Percentiles rank a stretch among this genome's conserved stretches.
phyloP scores from a whole-genome alignment of 2,888 invertebrate genomes.

The Platycnemis pennipes region DNA sequence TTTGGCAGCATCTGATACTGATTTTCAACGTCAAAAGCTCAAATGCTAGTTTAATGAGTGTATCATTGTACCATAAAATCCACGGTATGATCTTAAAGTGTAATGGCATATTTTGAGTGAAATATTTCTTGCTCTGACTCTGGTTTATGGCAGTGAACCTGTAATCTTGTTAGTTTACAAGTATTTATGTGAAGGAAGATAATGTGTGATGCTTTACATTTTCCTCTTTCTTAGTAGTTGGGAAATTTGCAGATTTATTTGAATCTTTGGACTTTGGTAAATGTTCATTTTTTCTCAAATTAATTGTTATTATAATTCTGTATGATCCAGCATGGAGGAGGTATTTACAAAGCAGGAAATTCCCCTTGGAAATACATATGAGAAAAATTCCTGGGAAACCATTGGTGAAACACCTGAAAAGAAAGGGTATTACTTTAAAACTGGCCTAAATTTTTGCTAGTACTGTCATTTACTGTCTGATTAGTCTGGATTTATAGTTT shows the following conservation, averaged over 20 bases:
- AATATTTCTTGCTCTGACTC: too few relatives aligned
- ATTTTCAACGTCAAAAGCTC: too few relatives aligned
- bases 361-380: background rate
- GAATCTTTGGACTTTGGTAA: background rate
- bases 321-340: conserved; percentile 38
- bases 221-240: too few relatives aligned
- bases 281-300: background rate
- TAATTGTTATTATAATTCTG: background rate
- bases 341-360: background rate
- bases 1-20: too few relatives aligned
- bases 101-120: too few relatives aligned
- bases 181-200: too few relatives aligned
- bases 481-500: background rate
- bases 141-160: too few relatives aligned
- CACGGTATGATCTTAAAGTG: too few relatives aligned
- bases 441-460: background rate
- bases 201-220: too few relatives aligned
- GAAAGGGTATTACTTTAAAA: conserved; percentile 25
- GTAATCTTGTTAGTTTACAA: too few relatives aligned
- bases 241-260: background rate
- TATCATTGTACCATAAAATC: too few relatives aligned
- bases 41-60: too few relatives aligned
- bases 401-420: conserved; percentile 11
- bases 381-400: background rate
- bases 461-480: background rate